These are phyloP conservation scores for Sebastes vulpes DNA, from an alignment of 2,797 vertebrate species.

Conservation along the genomic window DNA sequence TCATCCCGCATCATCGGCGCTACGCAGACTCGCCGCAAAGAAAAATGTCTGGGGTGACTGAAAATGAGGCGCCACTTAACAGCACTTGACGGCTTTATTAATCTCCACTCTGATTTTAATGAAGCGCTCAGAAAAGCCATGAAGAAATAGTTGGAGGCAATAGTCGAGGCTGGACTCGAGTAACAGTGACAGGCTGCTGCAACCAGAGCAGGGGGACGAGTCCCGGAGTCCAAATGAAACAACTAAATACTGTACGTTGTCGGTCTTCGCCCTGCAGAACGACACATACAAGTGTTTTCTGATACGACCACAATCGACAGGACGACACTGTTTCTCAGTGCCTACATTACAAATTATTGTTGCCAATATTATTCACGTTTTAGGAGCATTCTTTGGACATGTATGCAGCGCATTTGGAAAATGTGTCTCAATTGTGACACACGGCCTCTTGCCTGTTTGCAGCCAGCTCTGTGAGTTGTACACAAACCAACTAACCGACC, in stretches of 20 bases:
- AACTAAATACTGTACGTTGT: neutral
- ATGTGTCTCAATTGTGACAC: too few species aligned
- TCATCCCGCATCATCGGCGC: neutral
- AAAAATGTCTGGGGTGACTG: conserved; percentile 1
- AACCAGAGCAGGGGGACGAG: conserved; percentile 5
- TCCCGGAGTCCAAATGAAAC: neutral
- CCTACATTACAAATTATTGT: accelerated
- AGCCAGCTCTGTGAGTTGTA: too few species aligned
- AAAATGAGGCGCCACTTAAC: neutral
- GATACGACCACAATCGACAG: neutral
- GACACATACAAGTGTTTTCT: neutral
- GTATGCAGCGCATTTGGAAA: too few species aligned
- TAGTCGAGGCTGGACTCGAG: neutral
- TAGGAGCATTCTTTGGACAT: too few species aligned
- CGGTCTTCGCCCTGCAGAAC: neutral
- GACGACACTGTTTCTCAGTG: neutral
- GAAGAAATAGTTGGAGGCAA: neutral
- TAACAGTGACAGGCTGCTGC: conserved; percentile 7
- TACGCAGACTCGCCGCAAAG: neutral
- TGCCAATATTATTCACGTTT: too few species aligned
- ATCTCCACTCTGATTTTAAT: neutral
- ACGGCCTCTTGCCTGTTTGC: too few species aligned
- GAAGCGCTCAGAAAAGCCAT: neutral
- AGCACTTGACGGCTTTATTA: conserved; percentile 3
- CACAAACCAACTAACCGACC: too few species aligned